Percentiles rank a stretch among this genome's conserved stretches.
These are phyloP conservation scores for Caenorhabditis remanei DNA, from an alignment of 1,140 invertebrate species.

Conservation along the genomic window DNA sequence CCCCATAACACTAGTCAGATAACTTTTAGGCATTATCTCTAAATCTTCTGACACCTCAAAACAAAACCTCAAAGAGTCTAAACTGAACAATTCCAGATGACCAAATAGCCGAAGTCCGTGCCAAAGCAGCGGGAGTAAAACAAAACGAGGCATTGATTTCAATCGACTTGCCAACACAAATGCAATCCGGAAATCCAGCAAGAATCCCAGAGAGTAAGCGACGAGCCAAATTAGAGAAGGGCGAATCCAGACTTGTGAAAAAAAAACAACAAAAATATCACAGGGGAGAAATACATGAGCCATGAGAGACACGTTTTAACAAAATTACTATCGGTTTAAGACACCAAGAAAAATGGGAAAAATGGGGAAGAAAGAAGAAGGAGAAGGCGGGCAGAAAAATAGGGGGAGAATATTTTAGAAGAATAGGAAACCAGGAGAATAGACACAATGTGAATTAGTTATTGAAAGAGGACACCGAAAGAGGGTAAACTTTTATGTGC, in stretches of 20 bases:
- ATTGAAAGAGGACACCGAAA: constrained; percentile 20
- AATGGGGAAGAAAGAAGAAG: not conserved
- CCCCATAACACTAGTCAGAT: too few species aligned
- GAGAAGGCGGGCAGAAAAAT: not conserved
- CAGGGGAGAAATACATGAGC: not conserved
- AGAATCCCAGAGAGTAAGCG: constrained; percentile 50
- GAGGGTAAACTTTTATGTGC: not conserved
- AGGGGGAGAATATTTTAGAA: constrained; percentile 2
- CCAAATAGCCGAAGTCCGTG: constrained; percentile 47
- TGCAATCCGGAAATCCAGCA: not conserved
- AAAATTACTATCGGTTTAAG: constrained; percentile 51
- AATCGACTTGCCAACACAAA: constrained; percentile 47
- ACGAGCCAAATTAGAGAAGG: not conserved
- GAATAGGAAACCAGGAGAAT: not conserved
- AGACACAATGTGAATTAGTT: not conserved
- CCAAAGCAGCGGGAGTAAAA: constrained; percentile 30
- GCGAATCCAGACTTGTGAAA: not conserved
- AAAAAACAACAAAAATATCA: not conserved
- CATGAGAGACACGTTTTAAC: constrained; percentile 36
- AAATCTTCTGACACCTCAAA: too few species aligned
- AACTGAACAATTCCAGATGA: constrained; percentile 1
- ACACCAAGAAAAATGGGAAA: not conserved
- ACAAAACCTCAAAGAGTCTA: not conserved
- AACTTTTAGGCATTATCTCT: too few species aligned
- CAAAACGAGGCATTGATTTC: constrained; percentile 47